Conservation (phyloP, 2,113 vertebrate genomes). For the Larimichthys polyactis region DNA sequence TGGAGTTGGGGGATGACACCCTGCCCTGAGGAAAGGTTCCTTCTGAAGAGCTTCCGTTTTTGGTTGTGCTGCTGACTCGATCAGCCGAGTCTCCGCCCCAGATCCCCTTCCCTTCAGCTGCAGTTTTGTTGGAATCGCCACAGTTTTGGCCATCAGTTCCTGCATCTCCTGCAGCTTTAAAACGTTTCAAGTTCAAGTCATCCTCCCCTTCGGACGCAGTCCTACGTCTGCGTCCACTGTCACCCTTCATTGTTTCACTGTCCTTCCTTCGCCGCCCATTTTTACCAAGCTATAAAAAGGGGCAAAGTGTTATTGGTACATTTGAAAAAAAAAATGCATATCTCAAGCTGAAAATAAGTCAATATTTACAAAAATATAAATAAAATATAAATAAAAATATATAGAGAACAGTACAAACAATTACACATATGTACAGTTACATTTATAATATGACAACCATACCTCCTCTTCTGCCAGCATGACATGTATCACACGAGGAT, state of each 20-base stretch:
- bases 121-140: constrained; percentile 85
- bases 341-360: neutral
- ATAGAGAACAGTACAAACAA: neutral
- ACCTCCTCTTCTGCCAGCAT: constrained; percentile 87
- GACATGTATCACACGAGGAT: constrained; percentile 95
- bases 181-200: constrained; percentile 93
- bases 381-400: neutral
- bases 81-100: constrained; percentile 87
- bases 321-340: neutral
- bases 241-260: constrained; percentile 85
- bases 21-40: constrained; percentile 62
- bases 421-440: neutral
- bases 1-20: constrained; percentile 64
- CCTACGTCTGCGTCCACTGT: constrained; percentile 92
- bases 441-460: neutral
- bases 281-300: constrained; percentile 78
- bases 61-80: constrained; percentile 75
- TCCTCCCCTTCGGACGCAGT: constrained; percentile 91
- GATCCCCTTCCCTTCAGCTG: constrained; percentile 84
- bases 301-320: neutral
- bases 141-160: constrained; percentile 84
- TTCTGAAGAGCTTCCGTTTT: constrained; percentile 77
- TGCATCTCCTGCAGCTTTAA: constrained; percentile 88
- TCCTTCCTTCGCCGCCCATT: constrained; percentile 90
- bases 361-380: neutral